Percentiles rank a stretch among this genome's conserved stretches.
phyloP scores from a whole-genome alignment of 2,888 invertebrate genomes.

The Lobophora halterata region DNA sequence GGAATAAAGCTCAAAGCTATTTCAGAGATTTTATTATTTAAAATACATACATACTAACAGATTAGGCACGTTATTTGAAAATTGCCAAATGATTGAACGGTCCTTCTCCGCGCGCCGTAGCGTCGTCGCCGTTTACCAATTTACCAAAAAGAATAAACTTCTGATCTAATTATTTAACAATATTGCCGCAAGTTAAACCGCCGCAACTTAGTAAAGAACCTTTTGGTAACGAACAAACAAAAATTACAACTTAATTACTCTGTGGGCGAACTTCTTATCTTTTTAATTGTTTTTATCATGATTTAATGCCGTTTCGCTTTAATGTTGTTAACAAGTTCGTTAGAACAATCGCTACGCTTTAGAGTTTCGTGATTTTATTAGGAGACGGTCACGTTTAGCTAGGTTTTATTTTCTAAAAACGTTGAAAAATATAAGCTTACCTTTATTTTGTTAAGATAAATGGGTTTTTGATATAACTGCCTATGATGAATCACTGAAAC shows the following conservation, averaged over 20 bases:
- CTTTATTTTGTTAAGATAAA: too few relatives aligned
- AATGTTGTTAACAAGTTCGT: slow-evolving; percentile 37
- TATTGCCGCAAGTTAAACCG: slow-evolving; percentile 13
- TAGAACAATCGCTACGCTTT: slow-evolving; percentile 31
- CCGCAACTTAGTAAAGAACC: slow-evolving; percentile 24
- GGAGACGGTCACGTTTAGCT: not conserved
- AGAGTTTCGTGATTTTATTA: not conserved
- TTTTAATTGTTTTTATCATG: slow-evolving; percentile 60
- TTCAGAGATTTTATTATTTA: too few relatives aligned
- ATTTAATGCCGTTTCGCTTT: slow-evolving; percentile 48
- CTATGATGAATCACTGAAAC: too few relatives aligned
- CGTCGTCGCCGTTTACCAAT: slow-evolving; percentile 1
- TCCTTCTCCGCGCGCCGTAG: too few relatives aligned
- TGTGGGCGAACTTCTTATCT: slow-evolving; percentile 50
- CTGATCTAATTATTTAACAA: slow-evolving; percentile 11
- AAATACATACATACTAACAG: too few relatives aligned
- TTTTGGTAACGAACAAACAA: slow-evolving; percentile 51
- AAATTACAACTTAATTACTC: slow-evolving; percentile 61
- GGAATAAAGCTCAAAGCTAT: too few relatives aligned
- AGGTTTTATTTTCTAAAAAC: too few relatives aligned
- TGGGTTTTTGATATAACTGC: too few relatives aligned
- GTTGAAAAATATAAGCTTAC: too few relatives aligned
- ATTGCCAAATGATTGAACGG: too few relatives aligned
- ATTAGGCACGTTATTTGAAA: too few relatives aligned
- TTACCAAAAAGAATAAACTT: slow-evolving; percentile 6